These are phyloP conservation scores for Galleria mellonella DNA, from an alignment of 1,140 invertebrate species.

Conservation along the genomic window DNA sequence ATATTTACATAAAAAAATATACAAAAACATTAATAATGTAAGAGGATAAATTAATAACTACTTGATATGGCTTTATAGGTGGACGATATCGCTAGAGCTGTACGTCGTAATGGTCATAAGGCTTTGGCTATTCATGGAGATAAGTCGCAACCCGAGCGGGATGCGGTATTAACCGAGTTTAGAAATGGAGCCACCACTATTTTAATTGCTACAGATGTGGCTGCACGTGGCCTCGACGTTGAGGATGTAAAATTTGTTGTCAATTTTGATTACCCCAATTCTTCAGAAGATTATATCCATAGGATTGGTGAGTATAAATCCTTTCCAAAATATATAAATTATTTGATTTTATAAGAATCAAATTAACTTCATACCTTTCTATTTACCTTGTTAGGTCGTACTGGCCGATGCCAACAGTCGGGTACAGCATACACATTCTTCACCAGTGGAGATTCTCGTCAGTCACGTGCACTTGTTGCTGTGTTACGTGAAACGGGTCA, in stretches of 20 bases:
- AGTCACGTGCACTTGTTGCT: constrained; percentile 91
- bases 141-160: constrained; percentile 97
- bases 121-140: constrained; percentile 98
- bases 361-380: not conserved
- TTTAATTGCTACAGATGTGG: constrained; percentile 98
- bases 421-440: constrained; percentile 99
- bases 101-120: constrained; percentile 88
- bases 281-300: constrained; percentile 99
- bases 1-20: not conserved
- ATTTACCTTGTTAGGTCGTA: constrained; percentile 79
- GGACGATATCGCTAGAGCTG: constrained; percentile 94
- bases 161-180: constrained; percentile 95
- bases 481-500: constrained; percentile 95
- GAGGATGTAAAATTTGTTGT: constrained; percentile 99
- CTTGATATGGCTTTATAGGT: constrained; percentile 74
- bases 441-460: constrained; percentile 91
- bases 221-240: constrained; percentile 97
- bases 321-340: not conserved
- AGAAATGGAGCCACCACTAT: constrained; percentile 94
- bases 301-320: constrained; percentile 86
- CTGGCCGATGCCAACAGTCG: constrained; percentile 92
- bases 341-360: too few species aligned
- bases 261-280: constrained; percentile 99
- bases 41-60: constrained; percentile 2
- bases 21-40: not conserved